Evolutionary conservation across 2,797 vertebrate genomes (phyloP).

Genomic region (Sciurus vulgaris): DNA sequence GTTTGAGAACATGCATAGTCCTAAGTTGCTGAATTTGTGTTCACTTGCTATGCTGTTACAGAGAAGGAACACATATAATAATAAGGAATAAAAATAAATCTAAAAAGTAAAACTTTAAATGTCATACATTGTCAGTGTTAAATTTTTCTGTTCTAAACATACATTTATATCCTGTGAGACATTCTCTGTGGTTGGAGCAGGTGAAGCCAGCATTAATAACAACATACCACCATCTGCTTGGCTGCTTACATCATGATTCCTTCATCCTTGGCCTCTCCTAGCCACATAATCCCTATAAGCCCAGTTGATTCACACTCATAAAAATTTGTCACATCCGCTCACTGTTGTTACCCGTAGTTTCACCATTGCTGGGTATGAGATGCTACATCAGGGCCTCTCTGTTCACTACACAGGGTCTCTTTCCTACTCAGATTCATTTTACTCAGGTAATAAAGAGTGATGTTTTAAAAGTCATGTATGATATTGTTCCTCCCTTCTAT

Average conservation of each 20-base stretch:
- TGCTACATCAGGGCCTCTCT: neutral
- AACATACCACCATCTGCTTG: conserved; percentile 3
- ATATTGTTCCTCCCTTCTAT: neutral
- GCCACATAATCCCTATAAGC: neutral
- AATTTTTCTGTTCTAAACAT: neutral
- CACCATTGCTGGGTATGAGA: neutral
- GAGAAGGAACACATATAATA: neutral
- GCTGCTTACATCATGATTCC: neutral
- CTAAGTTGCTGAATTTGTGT: neutral
- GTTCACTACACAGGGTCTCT: neutral
- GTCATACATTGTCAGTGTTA: neutral
- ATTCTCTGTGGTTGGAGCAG: neutral
- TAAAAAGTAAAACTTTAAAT: conserved; percentile 14
- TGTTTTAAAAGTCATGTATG: conserved; percentile 26
- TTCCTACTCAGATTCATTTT: neutral
- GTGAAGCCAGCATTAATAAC: neutral
- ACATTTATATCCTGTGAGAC: neutral
- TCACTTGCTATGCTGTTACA: neutral
- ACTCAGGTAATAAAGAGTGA: conserved; percentile 15
- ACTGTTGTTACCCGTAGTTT: neutral
- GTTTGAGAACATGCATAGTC: neutral
- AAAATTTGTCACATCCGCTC: neutral
- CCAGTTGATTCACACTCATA: neutral
- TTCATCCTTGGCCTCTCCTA: neutral
- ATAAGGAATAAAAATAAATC: neutral